Evolutionary conservation across 2,888 invertebrate genomes (phyloP).

Genomic region (Polydrusus cervinus): DNA sequence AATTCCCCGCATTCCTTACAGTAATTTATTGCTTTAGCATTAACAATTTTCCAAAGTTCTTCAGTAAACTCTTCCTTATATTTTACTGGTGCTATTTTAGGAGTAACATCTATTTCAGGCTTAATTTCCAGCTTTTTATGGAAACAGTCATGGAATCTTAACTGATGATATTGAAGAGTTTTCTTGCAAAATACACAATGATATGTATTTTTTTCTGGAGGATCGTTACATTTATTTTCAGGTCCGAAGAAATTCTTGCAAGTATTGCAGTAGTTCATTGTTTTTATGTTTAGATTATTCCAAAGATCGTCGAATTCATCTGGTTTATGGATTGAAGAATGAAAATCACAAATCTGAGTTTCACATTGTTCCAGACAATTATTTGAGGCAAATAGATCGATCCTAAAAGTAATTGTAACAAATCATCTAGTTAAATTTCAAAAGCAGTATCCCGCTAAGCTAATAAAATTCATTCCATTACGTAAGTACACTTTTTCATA

Average conservation of each 20-base stretch:
- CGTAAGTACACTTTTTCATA: neutral
- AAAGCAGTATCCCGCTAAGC: neutral
- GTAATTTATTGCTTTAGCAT: neutral
- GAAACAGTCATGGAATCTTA: neutral
- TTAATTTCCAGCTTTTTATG: neutral
- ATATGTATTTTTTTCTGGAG: neutral
- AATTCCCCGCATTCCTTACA: neutral
- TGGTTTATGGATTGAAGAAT: neutral
- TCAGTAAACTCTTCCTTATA: neutral
- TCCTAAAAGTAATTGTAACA: neutral
- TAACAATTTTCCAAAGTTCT: neutral
- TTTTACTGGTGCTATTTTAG: too few relatives aligned
- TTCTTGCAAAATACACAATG: slow-evolving; percentile 16
- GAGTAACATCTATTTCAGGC: neutral
- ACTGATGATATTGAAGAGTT: neutral
- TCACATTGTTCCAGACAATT: neutral
- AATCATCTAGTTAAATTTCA: neutral
- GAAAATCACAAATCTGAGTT: neutral
- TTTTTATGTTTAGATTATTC: slow-evolving; percentile 5
- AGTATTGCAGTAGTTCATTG: slow-evolving; percentile 44
- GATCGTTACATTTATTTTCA: neutral
- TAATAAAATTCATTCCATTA: neutral
- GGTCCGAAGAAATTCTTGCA: slow-evolving; percentile 26
- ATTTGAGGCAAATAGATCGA: neutral
- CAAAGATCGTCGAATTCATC: neutral